Evolutionary conservation across 2,113 vertebrate species (phyloP).

Genomic region (Aptenodytes patagonicus): DNA sequence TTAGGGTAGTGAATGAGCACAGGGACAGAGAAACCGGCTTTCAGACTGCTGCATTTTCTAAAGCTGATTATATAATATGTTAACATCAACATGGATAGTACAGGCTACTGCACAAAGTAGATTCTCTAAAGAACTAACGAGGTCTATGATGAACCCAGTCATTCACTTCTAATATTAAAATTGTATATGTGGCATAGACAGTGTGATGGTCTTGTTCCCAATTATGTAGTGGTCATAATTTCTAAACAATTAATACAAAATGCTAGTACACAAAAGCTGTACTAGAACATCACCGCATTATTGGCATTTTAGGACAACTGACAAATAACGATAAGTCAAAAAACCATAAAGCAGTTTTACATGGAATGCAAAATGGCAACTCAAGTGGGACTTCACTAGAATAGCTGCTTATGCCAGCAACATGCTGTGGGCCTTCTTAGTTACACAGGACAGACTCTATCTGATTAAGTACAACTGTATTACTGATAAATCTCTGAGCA

Average conservation of each 20-base stretch:
- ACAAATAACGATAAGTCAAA: background rate
- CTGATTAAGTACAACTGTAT: background rate
- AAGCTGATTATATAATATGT: background rate
- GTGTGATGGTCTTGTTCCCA: background rate
- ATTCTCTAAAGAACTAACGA: background rate
- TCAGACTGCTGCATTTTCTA: background rate
- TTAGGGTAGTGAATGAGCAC: background rate
- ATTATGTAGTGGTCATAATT: background rate
- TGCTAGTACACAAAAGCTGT: background rate
- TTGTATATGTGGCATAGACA: background rate
- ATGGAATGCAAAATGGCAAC: background rate
- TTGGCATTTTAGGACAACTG: background rate
- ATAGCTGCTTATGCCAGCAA: background rate
- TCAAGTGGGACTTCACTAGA: background rate
- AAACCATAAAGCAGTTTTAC: background rate
- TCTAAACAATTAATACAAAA: background rate
- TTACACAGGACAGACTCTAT: background rate
- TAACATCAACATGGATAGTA: background rate
- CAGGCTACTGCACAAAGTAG: background rate
- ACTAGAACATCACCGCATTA: background rate
- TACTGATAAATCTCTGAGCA: background rate
- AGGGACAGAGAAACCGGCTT: background rate
- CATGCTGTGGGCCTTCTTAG: background rate
- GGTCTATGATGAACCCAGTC: background rate
- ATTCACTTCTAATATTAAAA: background rate